These are phyloP conservation scores for Drosophila pseudoananassae DNA, from an alignment of 1,140 invertebrate species.

Conservation along the genomic window DNA sequence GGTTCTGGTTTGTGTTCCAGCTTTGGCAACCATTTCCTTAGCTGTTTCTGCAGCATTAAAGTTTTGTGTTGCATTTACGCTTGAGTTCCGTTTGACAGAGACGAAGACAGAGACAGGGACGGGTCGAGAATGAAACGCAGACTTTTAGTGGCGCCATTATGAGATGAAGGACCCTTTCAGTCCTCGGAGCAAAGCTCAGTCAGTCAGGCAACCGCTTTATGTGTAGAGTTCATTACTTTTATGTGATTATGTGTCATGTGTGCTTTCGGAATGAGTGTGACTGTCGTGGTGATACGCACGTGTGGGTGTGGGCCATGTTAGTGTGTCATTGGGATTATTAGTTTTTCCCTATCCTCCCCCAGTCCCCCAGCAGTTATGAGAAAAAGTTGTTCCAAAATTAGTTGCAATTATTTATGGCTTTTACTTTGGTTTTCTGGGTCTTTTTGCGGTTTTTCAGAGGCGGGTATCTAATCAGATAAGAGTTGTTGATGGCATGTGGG, in stretches of 20 bases:
- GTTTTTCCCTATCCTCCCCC: slow-evolving; percentile 25
- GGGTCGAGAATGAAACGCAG: slow-evolving; percentile 10
- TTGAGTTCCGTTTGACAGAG: slow-evolving; percentile 48
- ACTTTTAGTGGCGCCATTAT: slow-evolving; percentile 60
- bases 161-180: slow-evolving; percentile 42
- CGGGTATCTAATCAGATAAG: slow-evolving; percentile 47
- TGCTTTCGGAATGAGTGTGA: slow-evolving; percentile 15
- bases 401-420: slow-evolving; percentile 74
- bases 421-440: slow-evolving; percentile 26
- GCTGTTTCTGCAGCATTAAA: slow-evolving; percentile 56
- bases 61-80: slow-evolving; percentile 69
- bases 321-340: slow-evolving; percentile 75
- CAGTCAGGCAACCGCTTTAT: slow-evolving; percentile 65
- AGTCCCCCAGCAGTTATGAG: slow-evolving; percentile 9
- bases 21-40: slow-evolving; percentile 42
- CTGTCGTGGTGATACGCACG: slow-evolving; percentile 1
- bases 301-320: slow-evolving; percentile 25
- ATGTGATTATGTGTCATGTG: slow-evolving; percentile 77
- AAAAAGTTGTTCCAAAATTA: slow-evolving; percentile 61
- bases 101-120: background rate
- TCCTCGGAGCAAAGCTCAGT: slow-evolving; percentile 31
- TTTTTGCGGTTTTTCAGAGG: slow-evolving; percentile 8
- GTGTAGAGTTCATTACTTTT: slow-evolving; percentile 76
- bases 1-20: slow-evolving; percentile 44
- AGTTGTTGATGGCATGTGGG: slow-evolving; percentile 29